Percentiles rank a stretch among this genome's conserved stretches.
phyloP scores from a whole-genome alignment of 2,113 vertebrate genomes.

The Recurvirostra avosetta region DNA sequence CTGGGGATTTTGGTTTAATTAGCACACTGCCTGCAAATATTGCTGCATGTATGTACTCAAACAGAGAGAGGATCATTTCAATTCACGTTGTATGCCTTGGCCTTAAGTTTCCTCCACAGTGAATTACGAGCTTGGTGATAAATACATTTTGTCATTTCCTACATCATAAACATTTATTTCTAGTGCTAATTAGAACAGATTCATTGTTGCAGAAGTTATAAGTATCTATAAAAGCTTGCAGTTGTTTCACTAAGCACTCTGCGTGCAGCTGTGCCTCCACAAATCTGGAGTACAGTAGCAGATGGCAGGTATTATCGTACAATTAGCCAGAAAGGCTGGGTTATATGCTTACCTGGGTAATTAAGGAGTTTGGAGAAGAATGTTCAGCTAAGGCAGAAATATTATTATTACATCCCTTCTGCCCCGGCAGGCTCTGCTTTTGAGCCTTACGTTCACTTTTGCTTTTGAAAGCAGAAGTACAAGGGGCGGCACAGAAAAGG shows the following conservation, averaged over 20 bases:
- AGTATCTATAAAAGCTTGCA: conserved; percentile 12
- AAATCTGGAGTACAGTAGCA: background rate
- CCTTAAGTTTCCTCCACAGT: background rate
- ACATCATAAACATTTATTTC: conserved; percentile 46
- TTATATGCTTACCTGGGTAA: background rate
- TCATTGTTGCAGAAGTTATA: conserved; percentile 32
- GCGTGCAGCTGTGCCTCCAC: conserved; percentile 35
- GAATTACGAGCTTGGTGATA: conserved; percentile 37
- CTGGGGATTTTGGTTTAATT: background rate
- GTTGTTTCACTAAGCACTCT: background rate
- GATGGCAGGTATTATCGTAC: conserved; percentile 18
- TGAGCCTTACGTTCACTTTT: background rate
- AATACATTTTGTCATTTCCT: conserved; percentile 39
- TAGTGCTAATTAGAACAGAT: conserved; percentile 48
- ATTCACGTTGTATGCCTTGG: background rate
- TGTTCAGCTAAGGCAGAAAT: background rate
- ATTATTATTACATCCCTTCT: background rate
- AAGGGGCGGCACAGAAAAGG: background rate
- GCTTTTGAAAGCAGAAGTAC: background rate
- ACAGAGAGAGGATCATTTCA: background rate
- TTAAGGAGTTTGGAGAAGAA: background rate
- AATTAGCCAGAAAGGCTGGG: background rate
- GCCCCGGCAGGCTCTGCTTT: background rate
- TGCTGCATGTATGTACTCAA: rapidly evolving
- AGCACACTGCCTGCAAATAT: background rate